phyloP scores from a whole-genome alignment of 2,888 invertebrate species.

The Nomada hirtipes region DNA sequence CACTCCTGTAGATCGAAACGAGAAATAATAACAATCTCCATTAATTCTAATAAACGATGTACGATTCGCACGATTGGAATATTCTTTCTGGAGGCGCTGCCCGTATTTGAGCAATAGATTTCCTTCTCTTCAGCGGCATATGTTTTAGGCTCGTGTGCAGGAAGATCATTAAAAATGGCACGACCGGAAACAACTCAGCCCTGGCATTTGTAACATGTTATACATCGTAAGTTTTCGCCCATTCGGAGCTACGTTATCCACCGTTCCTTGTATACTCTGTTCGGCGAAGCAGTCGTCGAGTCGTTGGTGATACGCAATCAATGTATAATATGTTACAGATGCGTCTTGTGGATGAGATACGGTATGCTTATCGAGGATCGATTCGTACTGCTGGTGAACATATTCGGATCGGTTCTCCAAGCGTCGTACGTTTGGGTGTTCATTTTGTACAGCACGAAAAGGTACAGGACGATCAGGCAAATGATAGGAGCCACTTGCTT shows the following conservation, averaged over 20 bases:
- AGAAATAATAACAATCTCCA: too few species aligned
- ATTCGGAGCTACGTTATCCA: neutral
- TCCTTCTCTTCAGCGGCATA: constrained; percentile 6
- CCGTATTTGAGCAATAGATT: too few species aligned
- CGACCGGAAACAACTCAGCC: constrained; percentile 91
- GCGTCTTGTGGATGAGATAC: constrained; percentile 92
- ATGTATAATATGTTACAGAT: constrained; percentile 85
- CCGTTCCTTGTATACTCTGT: neutral
- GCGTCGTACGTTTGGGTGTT: constrained; percentile 89
- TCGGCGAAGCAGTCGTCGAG: neutral
- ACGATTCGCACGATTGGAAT: too few species aligned
- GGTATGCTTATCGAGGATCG: constrained; percentile 90
- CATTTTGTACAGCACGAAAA: constrained; percentile 90
- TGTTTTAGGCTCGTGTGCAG: constrained; percentile 90
- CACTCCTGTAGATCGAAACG: too few species aligned
- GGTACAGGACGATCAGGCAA: constrained; percentile 88
- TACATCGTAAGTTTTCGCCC: constrained; percentile 87
- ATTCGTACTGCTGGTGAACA: constrained; percentile 91
- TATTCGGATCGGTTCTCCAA: constrained; percentile 90
- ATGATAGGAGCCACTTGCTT: constrained; percentile 85
- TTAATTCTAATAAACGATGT: too few species aligned
- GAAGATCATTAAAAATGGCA: constrained; percentile 90
- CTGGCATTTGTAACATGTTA: constrained; percentile 92
- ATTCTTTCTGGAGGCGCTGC: too few species aligned
- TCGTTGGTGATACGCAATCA: neutral